phyloP scores from a whole-genome alignment of 2,797 vertebrate genomes.

The Diplodus sargus region DNA sequence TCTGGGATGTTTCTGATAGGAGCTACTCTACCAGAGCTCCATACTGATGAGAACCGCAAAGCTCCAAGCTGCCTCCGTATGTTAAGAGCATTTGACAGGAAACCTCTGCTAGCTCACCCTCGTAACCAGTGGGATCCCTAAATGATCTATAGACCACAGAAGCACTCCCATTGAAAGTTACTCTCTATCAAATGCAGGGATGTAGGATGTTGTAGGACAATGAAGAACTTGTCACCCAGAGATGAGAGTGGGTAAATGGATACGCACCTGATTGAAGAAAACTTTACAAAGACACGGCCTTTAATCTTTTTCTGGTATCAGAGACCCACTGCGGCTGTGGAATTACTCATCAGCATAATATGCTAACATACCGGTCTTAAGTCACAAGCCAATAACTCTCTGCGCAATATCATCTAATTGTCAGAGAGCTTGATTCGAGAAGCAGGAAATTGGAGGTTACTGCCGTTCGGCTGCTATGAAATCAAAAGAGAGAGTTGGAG shows the following conservation, averaged over 20 bases:
- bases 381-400: conserved; percentile 18
- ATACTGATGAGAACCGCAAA: conserved; percentile 39
- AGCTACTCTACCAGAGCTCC: conserved; percentile 13
- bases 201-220: background rate
- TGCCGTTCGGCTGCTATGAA: conserved; percentile 23
- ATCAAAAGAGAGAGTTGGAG: background rate
- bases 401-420: conserved; percentile 19
- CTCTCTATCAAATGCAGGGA: background rate
- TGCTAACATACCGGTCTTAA: conserved; percentile 17
- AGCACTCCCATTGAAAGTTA: conserved; percentile 3
- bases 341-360: conserved; percentile 33
- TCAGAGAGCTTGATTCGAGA: conserved; percentile 18
- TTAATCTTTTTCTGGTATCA: conserved; percentile 18
- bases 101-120: conserved; percentile 1
- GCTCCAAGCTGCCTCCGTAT: conserved; percentile 9
- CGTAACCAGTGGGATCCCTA: background rate
- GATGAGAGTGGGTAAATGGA: background rate
- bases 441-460: conserved; percentile 24
- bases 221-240: background rate
- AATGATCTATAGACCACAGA: conserved; percentile 13
- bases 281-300: conserved; percentile 12
- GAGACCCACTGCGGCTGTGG: conserved; percentile 30
- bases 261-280: conserved; percentile 12
- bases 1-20: conserved; percentile 36
- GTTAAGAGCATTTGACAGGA: conserved; percentile 33